Evolutionary conservation across 2,797 vertebrate genomes (phyloP).

Genomic region (Centroberyx gerrardi): DNA sequence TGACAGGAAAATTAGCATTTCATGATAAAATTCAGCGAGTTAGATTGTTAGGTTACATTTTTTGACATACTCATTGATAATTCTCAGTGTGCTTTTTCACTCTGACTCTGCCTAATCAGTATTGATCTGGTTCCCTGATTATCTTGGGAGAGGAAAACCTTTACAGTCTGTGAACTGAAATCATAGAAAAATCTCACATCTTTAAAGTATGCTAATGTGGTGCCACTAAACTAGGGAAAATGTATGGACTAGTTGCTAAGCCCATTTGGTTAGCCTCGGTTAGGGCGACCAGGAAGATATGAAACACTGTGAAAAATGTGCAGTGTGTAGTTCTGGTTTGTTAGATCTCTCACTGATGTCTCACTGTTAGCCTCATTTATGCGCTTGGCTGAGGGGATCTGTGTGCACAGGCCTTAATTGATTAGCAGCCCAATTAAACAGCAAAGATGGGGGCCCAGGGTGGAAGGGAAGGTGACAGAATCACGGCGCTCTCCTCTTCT

Average conservation of each 20-base stretch:
- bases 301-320: neutral
- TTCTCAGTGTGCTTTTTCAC: too few species aligned
- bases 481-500: slow-evolving; percentile 40
- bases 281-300: neutral
- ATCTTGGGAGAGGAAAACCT: neutral
- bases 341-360: slow-evolving; percentile 17
- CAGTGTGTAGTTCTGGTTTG: neutral
- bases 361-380: slow-evolving; percentile 50
- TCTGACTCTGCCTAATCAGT: neutral
- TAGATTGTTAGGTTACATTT: too few species aligned
- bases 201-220: neutral
- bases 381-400: slow-evolving; percentile 23
- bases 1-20: slow-evolving; percentile 7
- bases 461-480: slow-evolving; percentile 43
- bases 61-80: too few species aligned
- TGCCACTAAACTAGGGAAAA: neutral
- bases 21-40: slow-evolving; percentile 1
- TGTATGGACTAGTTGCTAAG: neutral
- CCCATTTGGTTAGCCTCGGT: neutral
- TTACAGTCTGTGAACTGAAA: neutral
- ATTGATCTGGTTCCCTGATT: neutral
- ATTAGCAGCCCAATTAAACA: slow-evolving; percentile 73
- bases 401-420: slow-evolving; percentile 55
- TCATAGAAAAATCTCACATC: neutral
- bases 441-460: slow-evolving; percentile 31